These are phyloP conservation scores for Notechis scutatus DNA, from an alignment of 2,113 vertebrate species.

Conservation along the genomic window DNA sequence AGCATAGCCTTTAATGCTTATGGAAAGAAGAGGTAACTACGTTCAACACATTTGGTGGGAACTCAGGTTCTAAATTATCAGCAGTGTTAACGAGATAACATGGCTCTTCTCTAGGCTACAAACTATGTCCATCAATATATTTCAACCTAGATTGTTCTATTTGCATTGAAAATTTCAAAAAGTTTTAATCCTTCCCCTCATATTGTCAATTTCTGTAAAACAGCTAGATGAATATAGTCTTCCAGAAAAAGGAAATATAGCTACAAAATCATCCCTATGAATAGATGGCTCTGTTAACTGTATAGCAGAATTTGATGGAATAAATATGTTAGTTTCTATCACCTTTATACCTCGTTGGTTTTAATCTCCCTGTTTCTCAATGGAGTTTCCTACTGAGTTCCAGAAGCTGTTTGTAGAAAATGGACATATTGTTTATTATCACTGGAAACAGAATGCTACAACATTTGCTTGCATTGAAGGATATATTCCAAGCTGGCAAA, in stretches of 20 bases:
- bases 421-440: neutral
- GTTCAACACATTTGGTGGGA: neutral
- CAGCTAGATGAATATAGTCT: neutral
- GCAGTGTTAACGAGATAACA: neutral
- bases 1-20: neutral
- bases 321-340: neutral
- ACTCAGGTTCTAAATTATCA: neutral
- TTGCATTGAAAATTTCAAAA: neutral
- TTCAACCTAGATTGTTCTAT: neutral
- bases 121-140: neutral
- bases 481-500: neutral
- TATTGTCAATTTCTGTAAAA: neutral
- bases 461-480: neutral
- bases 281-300: neutral
- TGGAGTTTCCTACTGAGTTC: neutral
- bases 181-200: neutral
- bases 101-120: neutral
- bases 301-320: neutral
- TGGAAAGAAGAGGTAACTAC: neutral
- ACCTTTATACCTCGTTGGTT: neutral
- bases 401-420: neutral
- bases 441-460: neutral
- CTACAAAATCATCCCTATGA: neutral
- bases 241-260: neutral
- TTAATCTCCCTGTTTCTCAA: neutral